A percentile compares a stretch with the other conserved stretches of the same genome.
Conservation (phyloP, 2,888 invertebrate genomes). For the Lampropteryx suffumata region DNA sequence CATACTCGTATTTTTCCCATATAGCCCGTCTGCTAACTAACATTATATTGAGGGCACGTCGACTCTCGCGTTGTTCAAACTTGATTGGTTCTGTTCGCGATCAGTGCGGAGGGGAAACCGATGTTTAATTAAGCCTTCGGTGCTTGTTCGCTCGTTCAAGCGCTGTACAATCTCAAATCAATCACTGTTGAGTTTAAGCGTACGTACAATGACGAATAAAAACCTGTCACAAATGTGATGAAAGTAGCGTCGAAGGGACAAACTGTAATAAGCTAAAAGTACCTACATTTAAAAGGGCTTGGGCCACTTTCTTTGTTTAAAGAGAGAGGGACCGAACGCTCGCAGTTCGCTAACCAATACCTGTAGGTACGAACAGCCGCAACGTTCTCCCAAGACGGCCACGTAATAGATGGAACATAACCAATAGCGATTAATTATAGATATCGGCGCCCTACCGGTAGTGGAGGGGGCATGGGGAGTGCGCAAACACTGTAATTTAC, state of each 20-base stretch:
- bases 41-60: conserved; percentile 23
- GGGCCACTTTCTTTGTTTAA: conserved; percentile 25
- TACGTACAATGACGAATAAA: neutral
- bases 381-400: conserved; percentile 6
- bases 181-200: conserved; percentile 14
- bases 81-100: conserved; percentile 40
- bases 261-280: too few species aligned
- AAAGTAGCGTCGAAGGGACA: too few species aligned
- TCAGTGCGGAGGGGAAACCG: conserved; percentile 38
- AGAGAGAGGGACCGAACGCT: conserved; percentile 23
- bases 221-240: too few species aligned
- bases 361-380: conserved; percentile 11
- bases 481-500: conserved; percentile 56
- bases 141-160: conserved; percentile 11
- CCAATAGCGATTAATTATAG: conserved; percentile 34
- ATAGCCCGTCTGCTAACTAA: conserved; percentile 4
- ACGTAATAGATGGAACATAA: conserved; percentile 33
- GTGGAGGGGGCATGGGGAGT: conserved; percentile 29
- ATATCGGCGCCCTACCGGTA: conserved; percentile 23
- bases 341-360: conserved; percentile 5
- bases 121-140: conserved; percentile 42
- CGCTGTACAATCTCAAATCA: conserved; percentile 23
- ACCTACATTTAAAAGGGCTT: conserved; percentile 11
- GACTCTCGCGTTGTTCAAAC: conserved; percentile 37
- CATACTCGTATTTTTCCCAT: neutral